Evolutionary conservation across 1,140 invertebrate genomes (phyloP).

Genomic region (Drosophila erecta): DNA sequence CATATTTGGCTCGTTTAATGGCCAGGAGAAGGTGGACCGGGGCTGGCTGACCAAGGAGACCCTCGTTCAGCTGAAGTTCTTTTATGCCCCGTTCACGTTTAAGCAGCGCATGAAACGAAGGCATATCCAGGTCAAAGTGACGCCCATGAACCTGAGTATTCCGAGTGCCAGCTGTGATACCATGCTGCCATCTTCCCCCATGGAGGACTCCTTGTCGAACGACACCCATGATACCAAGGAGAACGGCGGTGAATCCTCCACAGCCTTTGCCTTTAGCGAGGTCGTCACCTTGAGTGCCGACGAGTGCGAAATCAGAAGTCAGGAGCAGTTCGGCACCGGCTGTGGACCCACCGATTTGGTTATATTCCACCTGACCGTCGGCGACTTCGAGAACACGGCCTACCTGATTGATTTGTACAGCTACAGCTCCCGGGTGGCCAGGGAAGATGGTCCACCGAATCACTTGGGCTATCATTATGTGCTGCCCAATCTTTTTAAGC

Average conservation of each 20-base stretch:
- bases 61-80: slow-evolving; percentile 94
- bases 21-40: slow-evolving; percentile 88
- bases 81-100: slow-evolving; percentile 92
- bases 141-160: slow-evolving; percentile 90
- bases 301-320: slow-evolving; percentile 88
- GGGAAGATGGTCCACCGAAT: slow-evolving; percentile 89
- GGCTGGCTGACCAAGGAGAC: slow-evolving; percentile 96
- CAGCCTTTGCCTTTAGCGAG: slow-evolving; percentile 86
- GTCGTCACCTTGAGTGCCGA: slow-evolving; percentile 87
- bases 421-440: slow-evolving; percentile 86
- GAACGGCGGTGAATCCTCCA: slow-evolving; percentile 85
- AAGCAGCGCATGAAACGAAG: slow-evolving; percentile 91
- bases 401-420: slow-evolving; percentile 88
- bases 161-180: slow-evolving; percentile 75
- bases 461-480: slow-evolving; percentile 96
- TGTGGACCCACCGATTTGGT: slow-evolving; percentile 91
- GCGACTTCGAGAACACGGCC: slow-evolving; percentile 91
- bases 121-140: slow-evolving; percentile 90
- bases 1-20: slow-evolving; percentile 87
- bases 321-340: slow-evolving; percentile 93
- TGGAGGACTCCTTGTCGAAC: slow-evolving; percentile 86
- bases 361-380: slow-evolving; percentile 92
- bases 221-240: slow-evolving; percentile 86
- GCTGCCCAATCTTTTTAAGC: slow-evolving; percentile 87
- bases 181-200: slow-evolving; percentile 53